Evolutionary conservation across 2,888 invertebrate species (phyloP).

Genomic region (Seira sanloemensis): DNA sequence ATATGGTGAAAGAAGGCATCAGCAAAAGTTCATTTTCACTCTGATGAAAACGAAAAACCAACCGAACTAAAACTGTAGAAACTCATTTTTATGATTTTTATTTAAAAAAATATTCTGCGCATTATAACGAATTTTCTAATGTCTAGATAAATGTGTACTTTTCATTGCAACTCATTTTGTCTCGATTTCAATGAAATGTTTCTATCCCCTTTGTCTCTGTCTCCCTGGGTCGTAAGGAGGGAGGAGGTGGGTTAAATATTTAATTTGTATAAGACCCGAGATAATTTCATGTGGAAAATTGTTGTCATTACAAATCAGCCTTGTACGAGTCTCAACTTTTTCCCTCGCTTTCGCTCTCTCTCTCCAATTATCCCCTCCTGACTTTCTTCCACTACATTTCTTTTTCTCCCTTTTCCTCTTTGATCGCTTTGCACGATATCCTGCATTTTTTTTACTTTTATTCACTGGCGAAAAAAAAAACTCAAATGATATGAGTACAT

Average conservation of each 20-base stretch:
- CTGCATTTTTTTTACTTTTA: not conserved
- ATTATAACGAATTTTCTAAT: not conserved
- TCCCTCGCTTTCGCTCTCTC: not conserved
- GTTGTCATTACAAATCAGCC: conserved; percentile 52
- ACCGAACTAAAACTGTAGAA: too few species aligned
- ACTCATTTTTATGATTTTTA: too few species aligned
- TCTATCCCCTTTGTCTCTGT: not conserved
- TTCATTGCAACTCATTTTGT: not conserved
- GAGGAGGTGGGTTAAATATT: conserved; percentile 47
- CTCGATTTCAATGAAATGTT: not conserved
- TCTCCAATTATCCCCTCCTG: conserved; percentile 18
- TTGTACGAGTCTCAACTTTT: not conserved
- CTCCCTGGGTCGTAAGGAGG: not conserved
- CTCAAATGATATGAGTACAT: not conserved
- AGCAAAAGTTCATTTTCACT: too few species aligned
- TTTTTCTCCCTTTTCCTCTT: conserved; percentile 18
- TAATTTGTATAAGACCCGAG: conserved; percentile 51
- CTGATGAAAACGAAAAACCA: conserved; percentile 1
- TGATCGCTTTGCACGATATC: conserved; percentile 3
- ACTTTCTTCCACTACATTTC: conserved; percentile 1
- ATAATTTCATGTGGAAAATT: conserved; percentile 58
- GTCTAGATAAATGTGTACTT: not conserved
- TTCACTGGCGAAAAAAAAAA: not conserved
- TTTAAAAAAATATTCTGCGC: too few species aligned
- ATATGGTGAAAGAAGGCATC: too few species aligned